A percentile compares a stretch with the other conserved stretches of the same genome.
Evolutionary conservation across 1,140 invertebrate species (phyloP).

Genomic region (Drosophila orosa): DNA sequence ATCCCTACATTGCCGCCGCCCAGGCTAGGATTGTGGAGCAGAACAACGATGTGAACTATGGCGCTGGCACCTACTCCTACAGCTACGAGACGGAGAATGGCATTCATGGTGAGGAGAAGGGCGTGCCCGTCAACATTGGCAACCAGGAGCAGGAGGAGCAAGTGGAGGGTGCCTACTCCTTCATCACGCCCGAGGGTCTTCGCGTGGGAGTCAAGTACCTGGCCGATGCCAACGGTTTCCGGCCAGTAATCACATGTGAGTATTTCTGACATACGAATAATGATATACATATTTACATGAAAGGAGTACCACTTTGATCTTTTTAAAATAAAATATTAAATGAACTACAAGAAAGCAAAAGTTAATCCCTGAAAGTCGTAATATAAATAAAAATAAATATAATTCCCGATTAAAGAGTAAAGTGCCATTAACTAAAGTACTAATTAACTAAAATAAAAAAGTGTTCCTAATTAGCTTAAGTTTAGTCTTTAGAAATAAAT

Average conservation of each 20-base stretch:
- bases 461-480: too few relatives aligned
- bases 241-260: constrained; percentile 76
- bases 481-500: too few relatives aligned
- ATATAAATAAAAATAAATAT: too few relatives aligned
- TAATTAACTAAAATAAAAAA: too few relatives aligned
- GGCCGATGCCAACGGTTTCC: constrained; percentile 78
- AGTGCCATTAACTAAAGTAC: too few relatives aligned
- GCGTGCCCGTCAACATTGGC: constrained; percentile 82
- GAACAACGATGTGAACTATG: constrained; percentile 47
- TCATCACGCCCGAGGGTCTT: constrained; percentile 72
- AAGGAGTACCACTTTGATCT: too few relatives aligned
- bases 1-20: constrained; percentile 65
- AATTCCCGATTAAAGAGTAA: too few relatives aligned
- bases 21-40: constrained; percentile 67
- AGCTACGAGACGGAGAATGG: constrained; percentile 86
- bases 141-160: constrained; percentile 67
- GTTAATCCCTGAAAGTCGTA: too few relatives aligned
- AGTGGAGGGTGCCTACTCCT: constrained; percentile 76
- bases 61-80: constrained; percentile 62
- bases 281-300: not conserved
- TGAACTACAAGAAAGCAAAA: not conserved
- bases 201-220: constrained; percentile 73
- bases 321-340: not conserved
- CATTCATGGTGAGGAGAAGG: constrained; percentile 85
- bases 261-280: not conserved